Conservation (phyloP, 2,113 vertebrate genomes). For the Mesembrinibis cayennensis region DNA sequence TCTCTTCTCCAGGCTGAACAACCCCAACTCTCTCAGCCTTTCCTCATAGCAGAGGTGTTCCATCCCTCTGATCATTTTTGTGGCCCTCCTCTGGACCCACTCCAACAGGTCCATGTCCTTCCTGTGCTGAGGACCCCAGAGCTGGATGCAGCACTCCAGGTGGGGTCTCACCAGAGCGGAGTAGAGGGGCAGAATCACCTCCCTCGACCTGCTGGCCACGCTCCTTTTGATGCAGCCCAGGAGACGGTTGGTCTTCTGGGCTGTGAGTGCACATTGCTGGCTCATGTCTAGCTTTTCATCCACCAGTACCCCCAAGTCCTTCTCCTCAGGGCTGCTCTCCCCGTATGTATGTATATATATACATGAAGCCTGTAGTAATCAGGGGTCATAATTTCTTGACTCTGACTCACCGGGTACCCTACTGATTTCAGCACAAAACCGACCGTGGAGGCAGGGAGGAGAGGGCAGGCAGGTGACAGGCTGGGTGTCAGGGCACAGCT, state of each 20-base stretch:
- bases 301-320: neutral
- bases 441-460: neutral
- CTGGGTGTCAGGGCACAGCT: neutral
- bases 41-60: neutral
- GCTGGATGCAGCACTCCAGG: rapidly evolving
- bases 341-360: no score
- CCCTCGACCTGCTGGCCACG: rapidly evolving
- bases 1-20: neutral
- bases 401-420: neutral
- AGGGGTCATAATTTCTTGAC: neutral
- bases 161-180: neutral
- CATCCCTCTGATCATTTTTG: neutral
- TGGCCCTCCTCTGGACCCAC: neutral
- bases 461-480: neutral
- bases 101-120: neutral
- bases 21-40: neutral
- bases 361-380: neutral
- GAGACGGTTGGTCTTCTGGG: neutral
- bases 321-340: neutral
- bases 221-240: neutral
- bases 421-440: neutral
- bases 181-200: neutral
- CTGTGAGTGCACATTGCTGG: rapidly evolving
- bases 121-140: neutral
- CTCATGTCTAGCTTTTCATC: neutral